Conservation (phyloP, 2,888 invertebrate genomes). For the Periphyllus acericola region DNA sequence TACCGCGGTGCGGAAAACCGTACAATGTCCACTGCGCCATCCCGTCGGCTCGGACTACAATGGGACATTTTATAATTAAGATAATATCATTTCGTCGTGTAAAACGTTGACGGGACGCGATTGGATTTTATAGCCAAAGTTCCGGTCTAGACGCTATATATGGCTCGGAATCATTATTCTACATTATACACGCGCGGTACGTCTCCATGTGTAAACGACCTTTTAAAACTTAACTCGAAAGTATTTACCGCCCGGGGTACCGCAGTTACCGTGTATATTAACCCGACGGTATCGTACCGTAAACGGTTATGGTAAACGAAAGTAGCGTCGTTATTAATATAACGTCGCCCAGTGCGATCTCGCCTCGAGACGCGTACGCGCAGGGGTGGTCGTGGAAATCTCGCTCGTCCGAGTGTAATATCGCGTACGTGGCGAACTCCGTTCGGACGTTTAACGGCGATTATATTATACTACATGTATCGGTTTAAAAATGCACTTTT, state of each 20-base stretch:
- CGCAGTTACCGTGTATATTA: not conserved
- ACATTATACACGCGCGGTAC: not conserved
- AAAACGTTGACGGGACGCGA: not conserved
- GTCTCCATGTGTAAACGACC: not conserved
- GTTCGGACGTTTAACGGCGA: not conserved
- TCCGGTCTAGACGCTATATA: not conserved
- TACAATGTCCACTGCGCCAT: too few relatives aligned
- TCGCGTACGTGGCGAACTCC: not conserved
- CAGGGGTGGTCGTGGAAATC: too few relatives aligned
- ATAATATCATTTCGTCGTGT: too few relatives aligned
- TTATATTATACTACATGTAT: not conserved
- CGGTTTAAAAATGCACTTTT: too few relatives aligned
- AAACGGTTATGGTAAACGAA: not conserved
- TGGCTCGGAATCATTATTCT: not conserved
- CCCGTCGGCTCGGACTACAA: not conserved
- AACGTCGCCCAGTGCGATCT: not conserved
- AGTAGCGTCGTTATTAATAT: not conserved
- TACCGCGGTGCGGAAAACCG: too few relatives aligned
- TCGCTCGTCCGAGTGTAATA: not conserved
- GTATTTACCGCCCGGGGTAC: not conserved
- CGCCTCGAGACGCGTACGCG: not conserved
- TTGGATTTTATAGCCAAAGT: not conserved
- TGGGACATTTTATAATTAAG: not conserved
- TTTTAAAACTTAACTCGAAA: not conserved
- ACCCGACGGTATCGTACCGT: not conserved